phyloP scores from a whole-genome alignment of 2,113 vertebrate genomes.

The Catharus fuscescens region DNA sequence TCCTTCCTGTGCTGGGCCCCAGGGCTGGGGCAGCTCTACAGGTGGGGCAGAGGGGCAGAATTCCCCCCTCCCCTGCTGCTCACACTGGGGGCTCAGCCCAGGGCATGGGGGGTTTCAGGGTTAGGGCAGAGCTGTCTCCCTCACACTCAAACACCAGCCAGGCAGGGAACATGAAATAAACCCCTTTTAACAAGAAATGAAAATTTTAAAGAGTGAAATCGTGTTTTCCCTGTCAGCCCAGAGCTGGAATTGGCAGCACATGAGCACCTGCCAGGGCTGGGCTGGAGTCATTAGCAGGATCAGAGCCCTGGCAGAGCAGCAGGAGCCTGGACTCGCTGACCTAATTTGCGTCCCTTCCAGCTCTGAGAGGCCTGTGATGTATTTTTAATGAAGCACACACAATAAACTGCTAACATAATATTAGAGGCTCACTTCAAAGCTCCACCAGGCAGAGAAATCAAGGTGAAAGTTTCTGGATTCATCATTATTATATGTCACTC shows the following conservation, averaged over 20 bases:
- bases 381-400: constrained; percentile 69
- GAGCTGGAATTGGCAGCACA: constrained; percentile 8
- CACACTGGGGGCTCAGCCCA: accelerated
- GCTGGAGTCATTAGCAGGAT: constrained; percentile 57
- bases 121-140: background rate
- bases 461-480: constrained; percentile 48
- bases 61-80: background rate
- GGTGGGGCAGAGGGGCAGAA: background rate
- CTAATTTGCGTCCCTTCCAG: constrained; percentile 63
- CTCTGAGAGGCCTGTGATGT: constrained; percentile 49
- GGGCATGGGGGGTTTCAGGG: accelerated
- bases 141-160: accelerated
- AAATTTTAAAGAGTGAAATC: background rate
- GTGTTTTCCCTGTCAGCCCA: background rate
- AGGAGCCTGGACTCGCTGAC: constrained; percentile 40
- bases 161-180: background rate
- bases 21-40: background rate
- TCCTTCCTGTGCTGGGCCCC: background rate
- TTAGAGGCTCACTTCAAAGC: constrained; percentile 59
- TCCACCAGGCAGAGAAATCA: constrained; percentile 33
- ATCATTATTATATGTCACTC: constrained; percentile 42
- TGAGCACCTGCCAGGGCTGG: constrained; percentile 30
- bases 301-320: constrained; percentile 47
- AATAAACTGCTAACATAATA: constrained; percentile 59
- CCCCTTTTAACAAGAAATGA: background rate